phyloP scores from a whole-genome alignment of 2,888 invertebrate genomes.

The Mythimna lalbum region DNA sequence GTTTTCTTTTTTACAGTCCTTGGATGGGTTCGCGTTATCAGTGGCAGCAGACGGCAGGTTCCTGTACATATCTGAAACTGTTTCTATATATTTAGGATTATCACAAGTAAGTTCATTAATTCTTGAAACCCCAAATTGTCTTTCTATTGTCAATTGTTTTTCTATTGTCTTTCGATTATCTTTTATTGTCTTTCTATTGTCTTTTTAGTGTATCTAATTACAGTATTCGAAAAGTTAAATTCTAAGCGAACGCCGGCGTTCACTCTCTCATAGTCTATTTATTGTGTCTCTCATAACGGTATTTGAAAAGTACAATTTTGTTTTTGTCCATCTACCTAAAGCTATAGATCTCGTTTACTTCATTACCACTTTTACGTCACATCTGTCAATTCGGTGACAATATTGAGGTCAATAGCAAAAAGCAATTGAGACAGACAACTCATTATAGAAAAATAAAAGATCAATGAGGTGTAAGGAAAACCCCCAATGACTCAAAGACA shows the following conservation, averaged over 20 bases:
- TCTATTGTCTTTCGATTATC: no score
- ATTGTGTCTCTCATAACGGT: no score
- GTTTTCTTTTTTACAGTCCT: conserved; percentile 93
- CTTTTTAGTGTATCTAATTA: no score
- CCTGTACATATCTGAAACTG: conserved; percentile 99
- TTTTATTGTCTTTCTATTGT: no score
- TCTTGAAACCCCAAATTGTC: no score
- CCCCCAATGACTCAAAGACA: neutral
- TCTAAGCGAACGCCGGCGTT: no score
- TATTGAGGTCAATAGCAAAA: neutral
- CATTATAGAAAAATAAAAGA: neutral
- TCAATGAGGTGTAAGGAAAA: neutral
- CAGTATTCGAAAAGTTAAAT: no score
- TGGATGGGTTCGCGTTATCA: conserved; percentile 99
- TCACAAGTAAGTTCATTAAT: conserved; percentile 96
- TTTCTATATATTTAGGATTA: conserved; percentile 99
- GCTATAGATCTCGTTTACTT: neutral
- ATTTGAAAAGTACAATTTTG: no score
- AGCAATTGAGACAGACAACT: neutral
- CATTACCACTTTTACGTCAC: neutral
- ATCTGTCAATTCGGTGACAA: neutral
- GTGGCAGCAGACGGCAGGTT: conserved; percentile 99
- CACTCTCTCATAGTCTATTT: no score
- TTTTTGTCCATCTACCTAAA: neutral
- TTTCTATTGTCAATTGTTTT: no score